Evolutionary conservation across 2,888 invertebrate genomes (phyloP).

Genomic region (Nomada fabriciana): DNA sequence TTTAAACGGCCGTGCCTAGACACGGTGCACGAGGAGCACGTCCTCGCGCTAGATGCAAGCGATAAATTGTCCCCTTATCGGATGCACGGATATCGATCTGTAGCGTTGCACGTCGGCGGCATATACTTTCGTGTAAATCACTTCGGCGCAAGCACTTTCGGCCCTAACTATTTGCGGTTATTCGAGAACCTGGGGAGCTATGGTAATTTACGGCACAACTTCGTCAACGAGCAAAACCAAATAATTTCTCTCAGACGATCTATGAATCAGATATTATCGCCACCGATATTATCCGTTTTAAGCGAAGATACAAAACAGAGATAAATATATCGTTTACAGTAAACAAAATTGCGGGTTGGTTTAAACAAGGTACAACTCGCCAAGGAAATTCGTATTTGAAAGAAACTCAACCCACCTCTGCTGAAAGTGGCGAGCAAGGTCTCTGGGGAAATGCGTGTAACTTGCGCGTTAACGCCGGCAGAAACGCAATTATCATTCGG

Average conservation of each 20-base stretch:
- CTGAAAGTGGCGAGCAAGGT: conserved; percentile 14
- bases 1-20: conserved; percentile 52
- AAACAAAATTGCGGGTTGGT: no score
- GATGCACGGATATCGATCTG: conserved; percentile 19
- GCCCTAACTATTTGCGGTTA: not conserved
- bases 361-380: no score
- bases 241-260: not conserved
- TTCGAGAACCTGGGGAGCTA: not conserved
- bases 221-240: no score
- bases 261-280: not conserved
- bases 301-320: no score
- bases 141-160: not conserved
- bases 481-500: conserved; percentile 65
- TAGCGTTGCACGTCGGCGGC: conserved; percentile 1
- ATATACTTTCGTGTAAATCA: not conserved
- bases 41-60: conserved; percentile 28
- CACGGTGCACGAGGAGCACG: conserved; percentile 15
- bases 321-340: no score
- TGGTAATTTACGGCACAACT: not conserved
- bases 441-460: conserved; percentile 56
- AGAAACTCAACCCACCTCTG: no score
- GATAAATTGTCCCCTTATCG: conserved; percentile 47
- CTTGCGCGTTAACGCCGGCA: conserved; percentile 47
- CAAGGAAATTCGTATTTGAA: no score
- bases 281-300: no score